Evolutionary conservation across 1,140 invertebrate species (phyloP), one percentile per base, ranked within the genome.

Genomic region (Drosophila sproati): DNA sequence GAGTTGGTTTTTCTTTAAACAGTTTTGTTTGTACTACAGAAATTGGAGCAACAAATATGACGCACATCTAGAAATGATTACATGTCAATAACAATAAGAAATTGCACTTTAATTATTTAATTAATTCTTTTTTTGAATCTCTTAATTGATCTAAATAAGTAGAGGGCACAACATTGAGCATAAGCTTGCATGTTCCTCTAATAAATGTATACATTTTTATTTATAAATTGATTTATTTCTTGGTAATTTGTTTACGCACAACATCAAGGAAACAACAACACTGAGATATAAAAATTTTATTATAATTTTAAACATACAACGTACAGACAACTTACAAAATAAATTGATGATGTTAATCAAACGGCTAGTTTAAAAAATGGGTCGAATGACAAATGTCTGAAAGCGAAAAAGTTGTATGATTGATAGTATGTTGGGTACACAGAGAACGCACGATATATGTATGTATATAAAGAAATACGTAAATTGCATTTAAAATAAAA

Each of bases 241-340:
- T 61, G 51, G 37, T 63, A 54, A 20, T 47, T 68, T 67, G 39
- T 74, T 78, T 88, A 80, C 79, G 82, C 64, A 89, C 85, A 81
- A 89, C 86, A 89, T 81, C 78, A 72, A 88, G 43, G 45, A 89
- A 77, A 85, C 83, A 89, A 89, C 85, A 89, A 89, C 85, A 89
- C 64, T 73, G 85, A 89, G 72, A 88, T 80, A 83, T 88, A 80
- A 87, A 80, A 86, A 79, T 32, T 78, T 86, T 82, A 86, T 86
- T 47, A 50, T 55, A 45, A 39, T 62, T 67, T 37, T 43, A 52
- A 35, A 61, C 67, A 81, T 28, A 73, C 77, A 71, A 62, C 43
- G 7, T 60, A 55, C 29, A 62, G 60, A 71, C 12, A 61, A 64
- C n/a, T 60, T 20, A 41, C 63, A 64, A 34, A 61, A 48, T 29